Conservation (phyloP, 2,888 invertebrate genomes). For the Perizoma flavofasciatum region DNA sequence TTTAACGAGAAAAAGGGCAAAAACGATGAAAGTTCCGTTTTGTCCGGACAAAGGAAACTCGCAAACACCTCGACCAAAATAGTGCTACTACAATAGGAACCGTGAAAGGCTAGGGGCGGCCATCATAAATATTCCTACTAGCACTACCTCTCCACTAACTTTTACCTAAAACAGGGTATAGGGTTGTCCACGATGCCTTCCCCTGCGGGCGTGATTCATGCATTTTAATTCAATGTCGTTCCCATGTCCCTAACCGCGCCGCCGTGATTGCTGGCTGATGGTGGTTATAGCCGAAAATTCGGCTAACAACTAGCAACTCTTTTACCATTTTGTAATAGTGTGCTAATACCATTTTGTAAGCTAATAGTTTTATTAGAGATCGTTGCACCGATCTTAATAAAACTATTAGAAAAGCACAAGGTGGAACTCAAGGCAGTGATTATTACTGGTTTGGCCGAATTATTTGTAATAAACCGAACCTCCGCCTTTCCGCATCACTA, state of each 20-base stretch:
- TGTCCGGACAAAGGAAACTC: constrained; percentile 23
- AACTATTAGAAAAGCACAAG: too few species aligned
- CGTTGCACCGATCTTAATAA: too few species aligned
- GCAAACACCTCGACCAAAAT: constrained; percentile 28
- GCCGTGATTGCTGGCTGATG: constrained; percentile 30
- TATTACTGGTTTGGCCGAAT: too few species aligned
- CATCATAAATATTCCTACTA: constrained; percentile 31
- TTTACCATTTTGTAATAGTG: too few species aligned
- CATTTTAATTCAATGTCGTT: constrained; percentile 39
- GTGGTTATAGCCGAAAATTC: constrained; percentile 15
- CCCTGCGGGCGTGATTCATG: constrained; percentile 33
- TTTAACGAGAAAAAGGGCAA: not conserved
- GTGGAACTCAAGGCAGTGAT: too few species aligned
- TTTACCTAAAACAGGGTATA: constrained; percentile 29
- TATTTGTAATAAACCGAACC: not conserved
- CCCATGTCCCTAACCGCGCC: constrained; percentile 33
- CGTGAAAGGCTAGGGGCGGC: constrained; percentile 29
- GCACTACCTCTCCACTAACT: constrained; percentile 25
- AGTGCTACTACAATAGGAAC: constrained; percentile 27
- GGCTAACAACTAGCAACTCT: constrained; percentile 1
- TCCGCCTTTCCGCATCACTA: constrained; percentile 17
- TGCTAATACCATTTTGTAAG: too few species aligned
- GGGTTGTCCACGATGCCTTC: constrained; percentile 23
- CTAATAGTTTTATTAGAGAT: too few species aligned
- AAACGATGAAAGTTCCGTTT: constrained; percentile 17